Base-by-base conservation (phyloP, 2,113 vertebrate species). In the Oncorhynchus gorbuscha region DNA sequence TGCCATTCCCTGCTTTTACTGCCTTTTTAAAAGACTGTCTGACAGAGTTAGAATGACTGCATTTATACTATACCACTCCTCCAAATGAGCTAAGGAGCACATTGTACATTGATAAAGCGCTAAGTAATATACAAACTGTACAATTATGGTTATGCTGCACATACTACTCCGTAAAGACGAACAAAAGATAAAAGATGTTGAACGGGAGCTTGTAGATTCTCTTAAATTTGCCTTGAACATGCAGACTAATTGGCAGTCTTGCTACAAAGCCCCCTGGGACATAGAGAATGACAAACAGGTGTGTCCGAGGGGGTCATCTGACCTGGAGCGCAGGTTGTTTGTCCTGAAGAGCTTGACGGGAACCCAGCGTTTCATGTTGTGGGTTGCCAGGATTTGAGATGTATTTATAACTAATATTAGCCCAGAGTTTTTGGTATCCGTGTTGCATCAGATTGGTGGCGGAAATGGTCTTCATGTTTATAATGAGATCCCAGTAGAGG, bases 401-500 rank as follows among this genome's bases (percentile, higher is more conserved):
- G 39, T 62, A 48, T 51, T 64, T 49, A 28, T 1, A 81, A 83
- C 30, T 76, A 76, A 81, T 80, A 74, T 59, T 28, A 72, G 22
- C 11, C 20, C 1, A 5, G 16, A 28, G 51, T 69, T n/a, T 67
- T 69, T 81, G 76, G 35, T 74, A 66, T 77, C 51, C 3, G 16
- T 16, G 74, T 55, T 79, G 72, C 12, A 24, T 74, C 26, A 75
- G 18, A 2, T 28, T 68, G 28, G 65, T 45, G 18, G 49, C 73
- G 69, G 78, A 78, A 78, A 79, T 71, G 69, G 45, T 22, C 12
- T 28, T 71, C 59, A 76, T 32, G 49, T 45, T 32, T 9, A 65
- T 91, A 89, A 92, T 88, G 79, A 89, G 87, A 49, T 80, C 89
- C 87, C 85, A 5, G 12, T 59, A 64, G 89, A 87, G 86, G 48